phyloP scores from a whole-genome alignment of 2,797 vertebrate genomes.

The Cottoperca gobio region DNA sequence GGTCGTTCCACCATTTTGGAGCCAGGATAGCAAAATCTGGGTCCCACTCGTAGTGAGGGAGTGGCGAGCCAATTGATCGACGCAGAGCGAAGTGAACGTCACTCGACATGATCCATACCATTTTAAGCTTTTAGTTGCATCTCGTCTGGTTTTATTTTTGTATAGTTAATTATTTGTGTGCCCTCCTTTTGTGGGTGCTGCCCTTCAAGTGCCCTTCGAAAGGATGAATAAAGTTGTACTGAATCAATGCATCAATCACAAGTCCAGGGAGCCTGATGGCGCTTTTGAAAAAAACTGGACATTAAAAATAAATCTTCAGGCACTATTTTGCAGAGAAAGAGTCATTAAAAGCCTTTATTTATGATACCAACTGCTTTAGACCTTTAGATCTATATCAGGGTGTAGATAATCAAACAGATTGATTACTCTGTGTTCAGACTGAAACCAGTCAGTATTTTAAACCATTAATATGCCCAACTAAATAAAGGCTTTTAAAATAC shows the following conservation, averaged over 20 bases:
- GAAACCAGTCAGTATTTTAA: conserved; percentile 7
- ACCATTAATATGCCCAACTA: not conserved
- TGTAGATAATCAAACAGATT: not conserved
- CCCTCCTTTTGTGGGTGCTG: not conserved
- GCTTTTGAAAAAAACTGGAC: not conserved
- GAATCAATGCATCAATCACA: not conserved
- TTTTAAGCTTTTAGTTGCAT: too few relatives aligned
- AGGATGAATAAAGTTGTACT: not conserved
- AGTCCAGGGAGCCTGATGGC: not conserved
- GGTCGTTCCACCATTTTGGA: too few relatives aligned
- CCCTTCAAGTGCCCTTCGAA: not conserved
- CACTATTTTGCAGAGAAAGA: not conserved
- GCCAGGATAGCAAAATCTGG: too few relatives aligned
- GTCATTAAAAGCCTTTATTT: not conserved
- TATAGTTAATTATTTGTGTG: too few relatives aligned
- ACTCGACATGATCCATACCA: too few relatives aligned
- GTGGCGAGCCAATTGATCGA: too few relatives aligned
- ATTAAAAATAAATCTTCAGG: not conserved
- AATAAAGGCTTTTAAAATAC: not conserved
- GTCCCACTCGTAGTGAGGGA: too few relatives aligned
- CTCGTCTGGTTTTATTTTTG: too few relatives aligned
- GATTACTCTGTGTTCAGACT: not conserved
- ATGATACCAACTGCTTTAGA: not conserved
- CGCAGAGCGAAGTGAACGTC: too few relatives aligned
- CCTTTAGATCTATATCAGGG: not conserved